Evolutionary conservation across 2,797 vertebrate genomes (phyloP).

Genomic region (Anguilla pacifica): DNA sequence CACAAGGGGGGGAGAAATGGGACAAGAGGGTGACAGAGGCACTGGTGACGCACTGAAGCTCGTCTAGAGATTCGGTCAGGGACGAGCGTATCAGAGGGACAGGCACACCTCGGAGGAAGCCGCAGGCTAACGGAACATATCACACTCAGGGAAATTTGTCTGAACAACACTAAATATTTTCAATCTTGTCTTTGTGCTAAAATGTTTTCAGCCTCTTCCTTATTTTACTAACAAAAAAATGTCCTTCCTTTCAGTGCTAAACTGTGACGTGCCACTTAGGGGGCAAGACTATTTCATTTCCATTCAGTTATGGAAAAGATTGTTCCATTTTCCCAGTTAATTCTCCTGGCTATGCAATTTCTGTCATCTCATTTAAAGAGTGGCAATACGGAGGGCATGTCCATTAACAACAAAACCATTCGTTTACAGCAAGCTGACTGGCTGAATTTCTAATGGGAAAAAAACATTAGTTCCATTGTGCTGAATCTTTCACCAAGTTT

Average conservation of each 20-base stretch:
- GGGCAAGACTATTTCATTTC: too few species aligned
- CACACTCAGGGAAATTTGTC: conserved; percentile 7
- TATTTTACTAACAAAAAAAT: neutral
- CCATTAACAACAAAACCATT: too few species aligned
- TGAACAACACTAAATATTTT: neutral
- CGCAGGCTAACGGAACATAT: conserved; percentile 59
- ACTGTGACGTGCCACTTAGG: too few species aligned
- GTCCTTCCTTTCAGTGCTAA: neutral
- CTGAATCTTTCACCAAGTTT: neutral
- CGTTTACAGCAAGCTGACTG: too few species aligned
- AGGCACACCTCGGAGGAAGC: conserved; percentile 50
- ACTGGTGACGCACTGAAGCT: conserved; percentile 21
- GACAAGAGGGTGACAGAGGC: neutral
- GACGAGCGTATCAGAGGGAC: conserved; percentile 41
- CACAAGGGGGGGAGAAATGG: neutral
- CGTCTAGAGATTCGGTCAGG: conserved; percentile 52
- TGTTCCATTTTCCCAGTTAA: too few species aligned
- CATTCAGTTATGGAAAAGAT: too few species aligned
- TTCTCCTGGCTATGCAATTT: too few species aligned
- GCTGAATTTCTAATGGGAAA: too few species aligned
- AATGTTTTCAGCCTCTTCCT: neutral
- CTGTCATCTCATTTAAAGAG: too few species aligned
- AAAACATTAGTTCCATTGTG: too few species aligned
- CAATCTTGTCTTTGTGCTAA: neutral
- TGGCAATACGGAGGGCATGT: too few species aligned